Evolutionary conservation across 2,888 invertebrate species (phyloP).

Genomic region (Drosophila demipolita): DNA sequence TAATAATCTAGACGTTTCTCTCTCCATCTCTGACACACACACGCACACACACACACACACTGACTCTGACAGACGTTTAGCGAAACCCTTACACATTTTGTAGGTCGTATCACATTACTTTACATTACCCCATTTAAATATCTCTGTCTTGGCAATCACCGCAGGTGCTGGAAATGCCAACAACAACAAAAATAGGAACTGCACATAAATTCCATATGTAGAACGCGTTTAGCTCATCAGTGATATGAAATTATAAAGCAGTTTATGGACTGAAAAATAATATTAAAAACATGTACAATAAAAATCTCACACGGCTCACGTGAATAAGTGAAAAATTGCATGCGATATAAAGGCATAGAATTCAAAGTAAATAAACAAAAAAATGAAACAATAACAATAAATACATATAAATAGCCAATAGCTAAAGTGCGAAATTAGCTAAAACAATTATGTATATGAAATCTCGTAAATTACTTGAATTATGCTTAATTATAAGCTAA

Average conservation of each 20-base stretch:
- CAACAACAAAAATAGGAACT: conserved; percentile 9
- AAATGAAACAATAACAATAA: conserved; percentile 9
- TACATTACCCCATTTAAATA: conserved; percentile 43
- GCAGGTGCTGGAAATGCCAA: conserved; percentile 17
- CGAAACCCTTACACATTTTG: conserved; percentile 28
- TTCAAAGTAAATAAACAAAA: conserved; percentile 10
- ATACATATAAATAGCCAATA: conserved; percentile 10
- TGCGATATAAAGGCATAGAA: conserved; percentile 29
- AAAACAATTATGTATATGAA: conserved; percentile 1
- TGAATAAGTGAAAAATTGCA: conserved; percentile 46
- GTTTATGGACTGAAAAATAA: conserved; percentile 15
- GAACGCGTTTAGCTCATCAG: conserved; percentile 74
- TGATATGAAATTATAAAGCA: conserved; percentile 57
- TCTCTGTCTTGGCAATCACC: conserved; percentile 23
- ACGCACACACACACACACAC: neutral
- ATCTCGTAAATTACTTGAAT: conserved; percentile 15
- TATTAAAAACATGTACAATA: conserved; percentile 2
- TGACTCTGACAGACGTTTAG: conserved; percentile 30
- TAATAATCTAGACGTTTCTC: conserved; percentile 65
- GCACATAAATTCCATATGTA: conserved; percentile 25
- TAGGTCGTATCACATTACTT: conserved; percentile 52
- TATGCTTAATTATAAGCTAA: conserved; percentile 38
- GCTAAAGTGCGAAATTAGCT: conserved; percentile 10
- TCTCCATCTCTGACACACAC: conserved; percentile 2
- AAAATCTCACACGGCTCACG: conserved; percentile 25